These are phyloP conservation scores for Onychostoma macrolepis DNA, from an alignment of 2,113 vertebrate species.

Conservation along the genomic window DNA sequence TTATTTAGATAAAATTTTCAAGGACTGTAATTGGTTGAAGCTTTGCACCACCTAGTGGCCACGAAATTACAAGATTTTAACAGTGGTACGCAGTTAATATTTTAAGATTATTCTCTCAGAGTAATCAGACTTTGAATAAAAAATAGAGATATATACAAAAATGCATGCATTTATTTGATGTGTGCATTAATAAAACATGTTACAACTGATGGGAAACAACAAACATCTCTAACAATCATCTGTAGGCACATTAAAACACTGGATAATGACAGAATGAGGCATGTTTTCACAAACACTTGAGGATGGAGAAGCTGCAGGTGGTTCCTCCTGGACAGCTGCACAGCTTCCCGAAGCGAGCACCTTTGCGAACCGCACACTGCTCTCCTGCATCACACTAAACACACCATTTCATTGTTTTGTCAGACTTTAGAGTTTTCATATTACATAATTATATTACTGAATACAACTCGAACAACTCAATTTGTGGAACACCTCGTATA, in stretches of 20 bases:
- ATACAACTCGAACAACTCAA: neutral
- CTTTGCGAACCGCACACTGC: constrained; percentile 78
- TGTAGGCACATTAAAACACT: no score
- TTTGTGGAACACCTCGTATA: neutral
- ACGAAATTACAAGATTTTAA: neutral
- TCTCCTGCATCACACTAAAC: constrained; percentile 75
- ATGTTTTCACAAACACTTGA: constrained; percentile 69
- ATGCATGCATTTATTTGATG: constrained; percentile 43
- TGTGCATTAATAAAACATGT: constrained; percentile 12
- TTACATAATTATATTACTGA: neutral
- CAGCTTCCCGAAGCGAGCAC: constrained; percentile 76
- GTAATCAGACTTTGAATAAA: neutral
- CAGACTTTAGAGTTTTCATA: neutral
- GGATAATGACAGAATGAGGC: neutral
- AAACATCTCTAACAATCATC: neutral
- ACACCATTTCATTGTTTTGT: neutral
- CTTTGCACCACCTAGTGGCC: neutral
- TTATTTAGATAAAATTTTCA: neutral
- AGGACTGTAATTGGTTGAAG: neutral
- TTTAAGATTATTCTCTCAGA: neutral
- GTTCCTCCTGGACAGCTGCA: constrained; percentile 80
- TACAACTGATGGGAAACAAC: neutral
- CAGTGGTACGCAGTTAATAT: neutral
- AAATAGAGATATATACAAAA: constrained; percentile 50
- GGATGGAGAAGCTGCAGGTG: constrained; percentile 73